Evolutionary conservation across 2,797 vertebrate species (phyloP).

Genomic region (Anguilla marmorata): DNA sequence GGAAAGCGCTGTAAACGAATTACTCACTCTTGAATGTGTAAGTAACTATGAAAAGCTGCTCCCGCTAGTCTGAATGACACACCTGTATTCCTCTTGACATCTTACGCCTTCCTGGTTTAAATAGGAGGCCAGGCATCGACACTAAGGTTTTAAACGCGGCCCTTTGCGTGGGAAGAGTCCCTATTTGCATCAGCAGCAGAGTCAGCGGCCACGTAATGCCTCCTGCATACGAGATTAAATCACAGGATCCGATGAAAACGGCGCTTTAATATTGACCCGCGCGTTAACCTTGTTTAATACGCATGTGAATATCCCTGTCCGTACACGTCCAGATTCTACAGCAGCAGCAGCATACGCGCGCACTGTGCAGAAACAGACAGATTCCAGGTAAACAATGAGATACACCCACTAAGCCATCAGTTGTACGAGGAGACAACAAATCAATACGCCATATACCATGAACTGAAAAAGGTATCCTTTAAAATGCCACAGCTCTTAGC

Average conservation of each 20-base stretch:
- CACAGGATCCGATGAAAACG: background rate
- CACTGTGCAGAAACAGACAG: slow-evolving; percentile 40
- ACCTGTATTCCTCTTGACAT: slow-evolving; percentile 4
- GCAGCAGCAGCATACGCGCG: background rate
- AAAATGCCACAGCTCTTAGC: background rate
- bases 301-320: background rate
- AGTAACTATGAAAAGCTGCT: background rate
- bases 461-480: background rate
- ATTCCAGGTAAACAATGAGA: slow-evolving; percentile 32
- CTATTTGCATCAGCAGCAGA: background rate
- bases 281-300: background rate
- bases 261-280: background rate
- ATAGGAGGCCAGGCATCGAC: background rate
- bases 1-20: background rate
- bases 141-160: background rate
- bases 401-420: background rate
- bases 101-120: background rate
- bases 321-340: background rate
- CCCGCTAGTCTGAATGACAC: background rate
- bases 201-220: background rate
- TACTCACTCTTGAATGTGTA: background rate
- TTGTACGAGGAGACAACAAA: background rate
- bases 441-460: background rate
- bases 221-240: background rate
- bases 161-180: background rate